These are phyloP conservation scores for Ophthalmolycus amberensis DNA, from an alignment of 2,113 vertebrate species.

Conservation along the genomic window DNA sequence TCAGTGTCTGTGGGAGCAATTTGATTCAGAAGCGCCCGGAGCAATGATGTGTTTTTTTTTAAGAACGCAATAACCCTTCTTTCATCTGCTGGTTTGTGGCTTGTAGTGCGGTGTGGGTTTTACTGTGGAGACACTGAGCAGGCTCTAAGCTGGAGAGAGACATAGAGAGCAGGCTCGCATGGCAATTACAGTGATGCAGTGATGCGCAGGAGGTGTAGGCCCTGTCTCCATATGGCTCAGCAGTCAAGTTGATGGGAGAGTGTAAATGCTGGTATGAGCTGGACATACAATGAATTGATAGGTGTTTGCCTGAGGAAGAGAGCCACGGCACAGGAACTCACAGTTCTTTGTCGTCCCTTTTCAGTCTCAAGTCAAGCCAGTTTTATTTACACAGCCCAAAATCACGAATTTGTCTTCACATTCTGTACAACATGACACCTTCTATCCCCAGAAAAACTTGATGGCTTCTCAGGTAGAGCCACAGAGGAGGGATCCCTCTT, in stretches of 20 bases:
- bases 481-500: background rate
- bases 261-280: background rate
- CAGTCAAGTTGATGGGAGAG: background rate
- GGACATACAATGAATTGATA: slow-evolving; percentile 12
- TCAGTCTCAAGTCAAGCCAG: background rate
- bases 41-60: slow-evolving; percentile 39
- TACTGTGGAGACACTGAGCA: background rate
- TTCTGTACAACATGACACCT: background rate
- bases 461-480: background rate
- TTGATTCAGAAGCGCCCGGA: slow-evolving; percentile 36
- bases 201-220: slow-evolving; percentile 14
- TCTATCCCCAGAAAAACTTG: background rate
- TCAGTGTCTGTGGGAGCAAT: slow-evolving; percentile 37
- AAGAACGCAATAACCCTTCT: slow-evolving; percentile 16
- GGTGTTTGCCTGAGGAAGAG: background rate
- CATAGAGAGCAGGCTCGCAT: background rate
- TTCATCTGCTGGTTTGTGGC: slow-evolving; percentile 48
- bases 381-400: background rate
- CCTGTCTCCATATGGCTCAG: slow-evolving; percentile 1
- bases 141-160: slow-evolving; percentile 14
- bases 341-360: background rate
- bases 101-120: slow-evolving; percentile 21
- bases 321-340: background rate
- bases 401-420: background rate
- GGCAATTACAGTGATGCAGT: slow-evolving; percentile 16